phyloP scores from a whole-genome alignment of 2,888 invertebrate species.

The Eupeodes latifasciatus region DNA sequence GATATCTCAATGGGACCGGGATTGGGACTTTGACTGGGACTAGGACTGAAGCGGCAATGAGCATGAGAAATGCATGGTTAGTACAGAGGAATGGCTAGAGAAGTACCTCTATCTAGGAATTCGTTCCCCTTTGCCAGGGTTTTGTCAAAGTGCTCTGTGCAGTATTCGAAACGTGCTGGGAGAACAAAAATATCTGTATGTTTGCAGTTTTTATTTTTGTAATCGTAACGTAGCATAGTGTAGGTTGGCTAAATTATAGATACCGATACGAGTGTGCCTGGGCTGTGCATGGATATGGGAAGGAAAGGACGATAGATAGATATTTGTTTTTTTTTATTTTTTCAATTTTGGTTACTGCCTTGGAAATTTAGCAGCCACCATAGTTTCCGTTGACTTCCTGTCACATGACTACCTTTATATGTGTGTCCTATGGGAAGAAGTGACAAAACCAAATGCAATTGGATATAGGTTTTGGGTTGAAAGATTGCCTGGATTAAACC shows the following conservation, averaged over 20 bases:
- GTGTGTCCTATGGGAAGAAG: constrained; percentile 40
- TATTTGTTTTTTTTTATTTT: constrained; percentile 2
- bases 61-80: constrained; percentile 17
- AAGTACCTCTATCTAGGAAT: background rate
- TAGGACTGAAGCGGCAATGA: background rate
- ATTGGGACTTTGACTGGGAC: no score
- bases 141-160: constrained; percentile 53
- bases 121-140: constrained; percentile 15
- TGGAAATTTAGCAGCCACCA: constrained; percentile 52
- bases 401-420: background rate
- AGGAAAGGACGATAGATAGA: background rate
- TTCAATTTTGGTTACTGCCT: background rate
- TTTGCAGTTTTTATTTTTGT: constrained; percentile 14
- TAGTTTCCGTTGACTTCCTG: constrained; percentile 32
- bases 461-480: constrained; percentile 62
- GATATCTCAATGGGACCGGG: constrained; percentile 23
- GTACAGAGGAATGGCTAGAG: background rate
- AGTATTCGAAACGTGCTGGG: constrained; percentile 58
- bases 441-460: constrained; percentile 73
- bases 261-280: background rate
- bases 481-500: constrained; percentile 65
- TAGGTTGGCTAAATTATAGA: constrained; percentile 12
- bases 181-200: constrained; percentile 31
- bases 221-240: background rate
- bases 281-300: no score